Percentiles rank a stretch among this genome's conserved stretches.
These are phyloP conservation scores for Eristalis arbustorum DNA, from an alignment of 2,888 invertebrate species.

Conservation along the genomic window DNA sequence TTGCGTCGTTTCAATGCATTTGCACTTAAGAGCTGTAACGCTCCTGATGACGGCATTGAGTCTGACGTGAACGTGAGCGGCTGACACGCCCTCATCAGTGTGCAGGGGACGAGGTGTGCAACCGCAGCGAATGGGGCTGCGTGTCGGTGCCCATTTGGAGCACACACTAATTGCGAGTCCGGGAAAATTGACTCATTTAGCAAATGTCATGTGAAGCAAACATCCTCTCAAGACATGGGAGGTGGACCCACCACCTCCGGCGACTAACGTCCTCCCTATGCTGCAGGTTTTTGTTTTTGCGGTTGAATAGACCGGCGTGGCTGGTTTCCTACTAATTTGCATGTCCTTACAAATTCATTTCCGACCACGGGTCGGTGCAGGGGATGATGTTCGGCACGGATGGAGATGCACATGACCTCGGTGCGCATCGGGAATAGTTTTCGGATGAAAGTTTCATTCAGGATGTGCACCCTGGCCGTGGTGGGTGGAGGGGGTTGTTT, in stretches of 20 bases:
- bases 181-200: slow-evolving; percentile 14
- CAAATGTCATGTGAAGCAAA: slow-evolving; percentile 5
- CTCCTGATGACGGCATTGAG: not conserved
- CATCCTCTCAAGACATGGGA: not conserved
- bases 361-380: not conserved
- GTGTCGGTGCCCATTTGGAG: slow-evolving; percentile 28
- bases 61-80: not conserved
- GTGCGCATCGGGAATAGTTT: not conserved
- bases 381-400: not conserved
- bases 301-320: not conserved
- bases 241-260: too few species aligned
- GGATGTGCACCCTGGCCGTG: not conserved
- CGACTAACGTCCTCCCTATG: not conserved
- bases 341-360: slow-evolving; percentile 7
- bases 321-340: slow-evolving; percentile 3
- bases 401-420: not conserved
- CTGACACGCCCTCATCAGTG: not conserved
- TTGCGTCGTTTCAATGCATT: not conserved
- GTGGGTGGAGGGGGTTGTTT: not conserved
- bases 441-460: not conserved
- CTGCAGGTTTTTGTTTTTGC: not conserved
- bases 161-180: slow-evolving; percentile 22
- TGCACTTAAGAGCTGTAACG: not conserved
- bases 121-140: not conserved
- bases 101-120: not conserved